Evolutionary conservation across 2,113 vertebrate species (phyloP).

Genomic region (Carassius gibelio): DNA sequence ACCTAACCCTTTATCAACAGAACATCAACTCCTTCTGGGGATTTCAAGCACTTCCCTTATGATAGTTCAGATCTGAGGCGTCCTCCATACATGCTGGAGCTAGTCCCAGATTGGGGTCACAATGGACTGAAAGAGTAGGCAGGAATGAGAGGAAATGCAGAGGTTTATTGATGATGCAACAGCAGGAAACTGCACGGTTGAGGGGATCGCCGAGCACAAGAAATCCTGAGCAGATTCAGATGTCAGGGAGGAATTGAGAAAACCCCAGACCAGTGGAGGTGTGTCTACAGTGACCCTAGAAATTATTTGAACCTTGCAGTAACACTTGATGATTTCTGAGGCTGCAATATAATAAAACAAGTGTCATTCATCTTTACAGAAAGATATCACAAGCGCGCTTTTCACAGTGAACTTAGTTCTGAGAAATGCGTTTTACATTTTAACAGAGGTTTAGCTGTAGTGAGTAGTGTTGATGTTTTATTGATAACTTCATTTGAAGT

Average conservation of each 20-base stretch:
- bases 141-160: constrained; percentile 47
- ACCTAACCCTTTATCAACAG: constrained; percentile 82
- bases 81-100: constrained; percentile 46
- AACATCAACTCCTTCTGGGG: constrained; percentile 61
- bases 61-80: constrained; percentile 54
- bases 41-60: constrained; percentile 61
- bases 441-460: not conserved
- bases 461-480: not conserved
- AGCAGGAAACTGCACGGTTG: not conserved
- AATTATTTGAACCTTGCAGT: not conserved
- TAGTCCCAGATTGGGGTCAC: constrained; percentile 57
- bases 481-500: no score
- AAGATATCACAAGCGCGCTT: not conserved
- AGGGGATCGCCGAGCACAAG: not conserved
- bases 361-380: not conserved
- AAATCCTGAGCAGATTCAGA: not conserved
- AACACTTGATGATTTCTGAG: not conserved
- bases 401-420: not conserved
- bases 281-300: not conserved
- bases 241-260: not conserved
- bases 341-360: not conserved
- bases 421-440: not conserved
- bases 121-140: constrained; percentile 45
- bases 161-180: constrained; percentile 59
- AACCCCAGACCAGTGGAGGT: constrained; percentile 1